Conservation (phyloP, 2,888 invertebrate species). For the Nysson spinosus region DNA sequence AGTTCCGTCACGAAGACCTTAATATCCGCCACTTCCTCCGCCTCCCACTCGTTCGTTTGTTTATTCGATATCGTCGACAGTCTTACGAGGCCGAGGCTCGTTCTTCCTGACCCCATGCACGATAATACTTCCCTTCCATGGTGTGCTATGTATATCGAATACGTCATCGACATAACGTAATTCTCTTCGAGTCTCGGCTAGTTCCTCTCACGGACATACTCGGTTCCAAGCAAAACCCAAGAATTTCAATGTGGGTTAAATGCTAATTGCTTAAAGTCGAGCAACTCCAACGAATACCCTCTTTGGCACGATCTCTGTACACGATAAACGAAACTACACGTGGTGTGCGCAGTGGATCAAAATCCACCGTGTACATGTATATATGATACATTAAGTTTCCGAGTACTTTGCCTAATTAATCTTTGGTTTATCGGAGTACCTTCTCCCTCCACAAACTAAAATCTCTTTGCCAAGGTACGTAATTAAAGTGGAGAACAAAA, state of each 20-base stretch:
- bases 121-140: conserved; percentile 46
- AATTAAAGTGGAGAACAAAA: no score
- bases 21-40: conserved; percentile 69
- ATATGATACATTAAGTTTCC: conserved; percentile 39
- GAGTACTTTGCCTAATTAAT: no score
- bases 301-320: conserved; percentile 50
- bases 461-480: no score
- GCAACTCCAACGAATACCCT: conserved; percentile 39
- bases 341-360: conserved; percentile 61
- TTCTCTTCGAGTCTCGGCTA: background rate
- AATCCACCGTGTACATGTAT: no score
- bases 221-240: conserved; percentile 16
- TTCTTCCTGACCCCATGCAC: conserved; percentile 48
- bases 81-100: conserved; percentile 47
- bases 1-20: conserved; percentile 66
- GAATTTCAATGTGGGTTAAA: conserved; percentile 51
- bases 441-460: no score
- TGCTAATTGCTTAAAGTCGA: conserved; percentile 52
- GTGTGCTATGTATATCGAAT: background rate
- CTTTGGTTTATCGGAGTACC: no score
- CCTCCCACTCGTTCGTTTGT: conserved; percentile 67
- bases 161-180: conserved; percentile 17
- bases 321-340: conserved; percentile 60
- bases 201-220: conserved; percentile 31
- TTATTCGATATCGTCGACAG: conserved; percentile 63